Conservation (phyloP, 2,113 vertebrate species). For the Sminthopsis crassicaudata region DNA sequence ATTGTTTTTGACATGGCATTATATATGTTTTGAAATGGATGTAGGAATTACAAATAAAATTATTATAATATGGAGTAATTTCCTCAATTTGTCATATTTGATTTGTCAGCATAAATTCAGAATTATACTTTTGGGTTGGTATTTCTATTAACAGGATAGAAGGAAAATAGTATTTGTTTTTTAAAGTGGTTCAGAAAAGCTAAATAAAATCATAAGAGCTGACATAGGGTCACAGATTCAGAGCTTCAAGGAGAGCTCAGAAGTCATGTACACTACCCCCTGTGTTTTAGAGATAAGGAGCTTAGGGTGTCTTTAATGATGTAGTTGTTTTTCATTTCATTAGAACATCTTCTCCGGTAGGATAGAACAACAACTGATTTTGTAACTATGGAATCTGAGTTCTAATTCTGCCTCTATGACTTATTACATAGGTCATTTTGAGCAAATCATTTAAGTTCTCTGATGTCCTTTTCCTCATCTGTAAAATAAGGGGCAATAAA, state of each 20-base stretch:
- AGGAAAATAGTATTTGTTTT: conserved; percentile 43
- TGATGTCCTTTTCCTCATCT: no score
- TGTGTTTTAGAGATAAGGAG: not conserved
- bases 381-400: no score
- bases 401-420: no score
- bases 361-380: no score
- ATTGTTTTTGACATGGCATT: conserved; percentile 24
- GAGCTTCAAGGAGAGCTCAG: not conserved
- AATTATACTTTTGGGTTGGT: conserved; percentile 41
- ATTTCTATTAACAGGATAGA: not conserved
- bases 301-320: not conserved
- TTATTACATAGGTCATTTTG: no score
- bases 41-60: conserved; percentile 13
- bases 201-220: conserved; percentile 12
- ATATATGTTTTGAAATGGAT: conserved; percentile 49
- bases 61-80: conserved; percentile 45
- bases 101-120: conserved; percentile 54
- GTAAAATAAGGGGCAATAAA: no score
- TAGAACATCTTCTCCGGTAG: no score
- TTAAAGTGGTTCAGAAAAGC: conserved; percentile 17
- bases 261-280: not conserved
- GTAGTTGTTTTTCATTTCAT: no score
- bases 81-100: conserved; percentile 60
- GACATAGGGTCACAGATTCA: conserved; percentile 19
- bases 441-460: no score